Evolutionary conservation across 2,797 vertebrate species (phyloP).

Genomic region (Echiichthys vipera): DNA sequence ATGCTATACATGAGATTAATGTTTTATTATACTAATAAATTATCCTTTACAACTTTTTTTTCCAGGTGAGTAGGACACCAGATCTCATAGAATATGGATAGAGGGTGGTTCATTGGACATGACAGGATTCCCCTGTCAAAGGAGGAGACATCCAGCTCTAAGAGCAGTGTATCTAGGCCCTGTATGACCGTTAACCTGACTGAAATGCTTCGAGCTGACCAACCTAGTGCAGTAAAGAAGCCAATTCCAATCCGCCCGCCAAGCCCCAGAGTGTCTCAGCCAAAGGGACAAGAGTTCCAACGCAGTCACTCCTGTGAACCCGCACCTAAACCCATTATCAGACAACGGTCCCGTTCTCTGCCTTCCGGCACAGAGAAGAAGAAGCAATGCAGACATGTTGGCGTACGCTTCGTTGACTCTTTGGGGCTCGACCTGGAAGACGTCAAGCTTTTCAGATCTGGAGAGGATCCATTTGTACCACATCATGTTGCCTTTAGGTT

Average conservation of each 20-base stretch:
- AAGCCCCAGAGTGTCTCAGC: conserved; percentile 43
- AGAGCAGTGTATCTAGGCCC: conserved; percentile 78
- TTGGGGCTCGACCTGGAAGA: conserved; percentile 93
- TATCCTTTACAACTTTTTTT: conserved; percentile 19
- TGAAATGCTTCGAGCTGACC: conserved; percentile 68
- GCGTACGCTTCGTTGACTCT: conserved; percentile 94
- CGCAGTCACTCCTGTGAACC: conserved; percentile 85
- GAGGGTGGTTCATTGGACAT: conserved; percentile 78
- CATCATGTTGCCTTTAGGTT: conserved; percentile 93
- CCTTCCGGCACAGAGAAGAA: conserved; percentile 86
- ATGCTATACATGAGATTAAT: not conserved
- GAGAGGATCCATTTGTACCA: conserved; percentile 92
- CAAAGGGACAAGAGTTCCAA: conserved; percentile 26
- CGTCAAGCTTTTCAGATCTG: conserved; percentile 89
- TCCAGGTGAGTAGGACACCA: conserved; percentile 56
- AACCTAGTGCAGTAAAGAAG: conserved; percentile 30
- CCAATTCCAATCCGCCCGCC: conserved; percentile 74
- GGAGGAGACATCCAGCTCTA: conserved; percentile 58
- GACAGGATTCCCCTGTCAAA: conserved; percentile 71
- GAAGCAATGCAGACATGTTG: conserved; percentile 77
- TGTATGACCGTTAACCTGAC: conserved; percentile 79
- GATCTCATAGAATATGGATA: conserved; percentile 59
- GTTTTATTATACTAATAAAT: not conserved
- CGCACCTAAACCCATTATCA: conserved; percentile 89
- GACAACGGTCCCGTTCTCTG: conserved; percentile 88